Evolutionary conservation across 2,888 invertebrate species (phyloP), one percentile per base, ranked within the genome.

Genomic region (Limenitis camilla): DNA sequence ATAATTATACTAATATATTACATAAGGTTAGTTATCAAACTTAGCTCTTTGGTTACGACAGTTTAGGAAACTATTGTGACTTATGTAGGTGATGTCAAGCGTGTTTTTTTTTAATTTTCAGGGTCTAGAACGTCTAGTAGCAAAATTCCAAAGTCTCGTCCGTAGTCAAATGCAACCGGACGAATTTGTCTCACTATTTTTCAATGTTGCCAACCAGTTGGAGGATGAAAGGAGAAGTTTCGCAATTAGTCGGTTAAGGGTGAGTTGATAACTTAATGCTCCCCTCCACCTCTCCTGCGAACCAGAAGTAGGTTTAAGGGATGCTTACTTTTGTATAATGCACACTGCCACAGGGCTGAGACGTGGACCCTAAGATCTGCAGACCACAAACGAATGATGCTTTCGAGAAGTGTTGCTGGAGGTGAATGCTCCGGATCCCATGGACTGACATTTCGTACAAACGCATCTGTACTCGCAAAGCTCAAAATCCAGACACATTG

Each of bases 1-100:
- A 84, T 58, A 88, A 88, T 67, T 88, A 87, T 48, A 88, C 86
- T 1, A 88, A 88, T 39, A 84, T 87, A 65, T 53, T 88, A 52
- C 88, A 88, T 58, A 88, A 88, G 81, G 88, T 87, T 59, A 32
- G 27, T 9, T n/a, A 6, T 30, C 11, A 5, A 29, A 5, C 1
- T 0, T 40, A 8, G 5, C n/a, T 28, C 8, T 5, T 9, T 5
- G 2, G 19, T 6, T 7, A n/a, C 6, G 3, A 2, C 19, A 3
- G 0, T n/a, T n/a, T 6, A 19, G 6, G 6, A 8, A 43, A 30
- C 11, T 11, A 6, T 31, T 30, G 8, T 45, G 4, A 5, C 19
- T 19, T 19, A 19, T 35, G 9, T 35, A 5, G n/a, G 8, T 35
- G 35, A 8, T n/a, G n/a, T 35, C 33, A 5, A 6, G 8, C 33